Evolutionary conservation across 2,113 vertebrate species (phyloP), one percentile per base, ranked within the genome.

Genomic region (Microcebus lehilahytsara): DNA sequence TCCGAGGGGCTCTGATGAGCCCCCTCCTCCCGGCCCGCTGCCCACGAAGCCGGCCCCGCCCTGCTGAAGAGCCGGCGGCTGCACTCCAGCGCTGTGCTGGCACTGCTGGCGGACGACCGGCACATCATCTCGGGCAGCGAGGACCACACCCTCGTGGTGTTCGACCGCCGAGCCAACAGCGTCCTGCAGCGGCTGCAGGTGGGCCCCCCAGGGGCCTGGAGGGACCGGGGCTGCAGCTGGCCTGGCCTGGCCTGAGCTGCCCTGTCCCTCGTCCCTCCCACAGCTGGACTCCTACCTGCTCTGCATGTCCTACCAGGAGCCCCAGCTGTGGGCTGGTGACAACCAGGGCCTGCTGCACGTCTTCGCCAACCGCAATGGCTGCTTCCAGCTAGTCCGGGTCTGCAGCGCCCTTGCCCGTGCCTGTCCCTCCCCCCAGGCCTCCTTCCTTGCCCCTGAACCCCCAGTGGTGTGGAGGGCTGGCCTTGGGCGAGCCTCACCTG

Each of bases 321-420:
- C 89, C 23, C 99, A 99, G 96, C 98, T 99, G 20, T 99, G 99
- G 99, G 99, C 99, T 0, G 99, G 99, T 1, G 99, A 99, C 98
- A 99, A 98, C 97, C 98, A 97, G 0, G 99, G 99, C 32, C 98
- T 98, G 30, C 97, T 99, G 9, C 99, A 99, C 40, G 98, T 99
- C 92, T 99, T 99, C 5, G 98, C 99, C 97, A 98, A 99, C 97
- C 96, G 89, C 32, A 3, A 95, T 0, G 99, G 99, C 34, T 69
- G 89, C 92, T 99, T 99, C 96, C 99, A 99, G 90, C 97, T 98
- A 0, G 85, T 97, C 53, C 97, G 98, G 98, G 99, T 98, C 95
- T 79, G 97, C 72, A 23, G 62, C 40, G 72, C 34, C 16, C 77
- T 17, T 3, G 23, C 22, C 51, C 51, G 3, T 74, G 8, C 25